Percentiles rank a stretch among this genome's conserved stretches.
Conservation (phyloP, 2,113 vertebrate species). For the Cygnus buccinator region DNA sequence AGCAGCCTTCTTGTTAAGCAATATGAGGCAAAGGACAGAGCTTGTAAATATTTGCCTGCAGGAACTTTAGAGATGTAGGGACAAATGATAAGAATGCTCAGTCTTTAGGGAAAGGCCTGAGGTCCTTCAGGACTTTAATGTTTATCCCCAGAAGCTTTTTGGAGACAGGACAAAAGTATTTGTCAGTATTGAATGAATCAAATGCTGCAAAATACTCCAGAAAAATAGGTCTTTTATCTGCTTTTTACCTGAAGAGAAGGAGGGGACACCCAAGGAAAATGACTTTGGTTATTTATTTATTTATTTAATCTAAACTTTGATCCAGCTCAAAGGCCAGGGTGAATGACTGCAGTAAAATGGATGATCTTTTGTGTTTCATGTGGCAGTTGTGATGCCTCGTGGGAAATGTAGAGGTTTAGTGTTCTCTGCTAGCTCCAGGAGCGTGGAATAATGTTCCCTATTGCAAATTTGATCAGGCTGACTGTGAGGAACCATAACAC, state of each 20-base stretch:
- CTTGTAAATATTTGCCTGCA: constrained; percentile 42
- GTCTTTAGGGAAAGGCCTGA: neutral
- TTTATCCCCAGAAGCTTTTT: constrained; percentile 7
- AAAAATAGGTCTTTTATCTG: constrained; percentile 36
- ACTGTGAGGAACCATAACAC: neutral
- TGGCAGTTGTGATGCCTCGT: neutral
- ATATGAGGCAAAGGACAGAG: constrained; percentile 33
- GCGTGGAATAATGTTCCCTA: neutral
- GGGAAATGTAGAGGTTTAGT: neutral
- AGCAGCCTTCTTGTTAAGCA: constrained; percentile 38
- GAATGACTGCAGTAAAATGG: neutral
- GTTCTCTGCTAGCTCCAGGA: neutral
- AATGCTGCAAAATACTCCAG: neutral
- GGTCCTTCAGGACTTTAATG: neutral
- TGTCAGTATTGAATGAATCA: constrained; percentile 8
- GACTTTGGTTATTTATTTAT: neutral
- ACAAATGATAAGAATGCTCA: constrained; percentile 60
- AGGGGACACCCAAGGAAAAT: neutral
- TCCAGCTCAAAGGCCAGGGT: neutral
- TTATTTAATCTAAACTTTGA: neutral
- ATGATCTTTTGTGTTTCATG: neutral
- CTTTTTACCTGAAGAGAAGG: neutral
- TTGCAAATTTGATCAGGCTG: neutral
- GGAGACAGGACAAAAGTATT: constrained; percentile 48
- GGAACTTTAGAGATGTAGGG: constrained; percentile 49